Evolutionary conservation across 1,140 invertebrate species (phyloP).

Genomic region (Amphibalanus amphitrite): DNA sequence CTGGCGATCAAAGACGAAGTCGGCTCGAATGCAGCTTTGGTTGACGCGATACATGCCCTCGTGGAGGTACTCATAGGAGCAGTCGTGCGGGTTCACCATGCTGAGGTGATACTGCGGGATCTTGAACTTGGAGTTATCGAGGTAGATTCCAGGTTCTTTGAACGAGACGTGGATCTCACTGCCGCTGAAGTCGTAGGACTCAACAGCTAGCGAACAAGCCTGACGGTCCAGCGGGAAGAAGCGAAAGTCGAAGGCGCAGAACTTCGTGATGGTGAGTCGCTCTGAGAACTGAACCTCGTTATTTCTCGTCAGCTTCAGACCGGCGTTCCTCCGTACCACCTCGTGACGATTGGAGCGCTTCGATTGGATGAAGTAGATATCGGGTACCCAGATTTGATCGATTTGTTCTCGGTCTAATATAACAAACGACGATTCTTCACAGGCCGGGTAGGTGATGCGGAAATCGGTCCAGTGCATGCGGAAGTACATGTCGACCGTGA

Average conservation of each 20-base stretch:
- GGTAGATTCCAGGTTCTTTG: background rate
- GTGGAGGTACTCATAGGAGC: background rate
- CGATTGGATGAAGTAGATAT: background rate
- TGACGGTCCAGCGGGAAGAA: background rate
- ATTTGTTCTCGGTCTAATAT: background rate
- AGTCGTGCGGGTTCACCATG: background rate
- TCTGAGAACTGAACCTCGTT: background rate
- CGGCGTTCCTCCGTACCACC: background rate
- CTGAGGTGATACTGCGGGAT: background rate
- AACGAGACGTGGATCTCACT: background rate
- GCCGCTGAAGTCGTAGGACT: background rate
- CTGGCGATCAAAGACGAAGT: slow-evolving; percentile 3
- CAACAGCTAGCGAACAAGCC: background rate
- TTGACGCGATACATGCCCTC: background rate
- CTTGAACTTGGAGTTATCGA: background rate
- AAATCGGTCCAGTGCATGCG: background rate
- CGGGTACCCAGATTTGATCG: background rate
- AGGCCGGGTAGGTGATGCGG: background rate
- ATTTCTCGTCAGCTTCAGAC: background rate
- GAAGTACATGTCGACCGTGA: background rate
- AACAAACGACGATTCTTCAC: background rate
- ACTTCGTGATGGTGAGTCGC: background rate
- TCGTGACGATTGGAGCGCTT: background rate
- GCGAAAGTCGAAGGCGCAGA: background rate
- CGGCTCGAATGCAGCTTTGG: background rate